Conservation (phyloP, 2,888 invertebrate species). For the Spodoptera picta region DNA sequence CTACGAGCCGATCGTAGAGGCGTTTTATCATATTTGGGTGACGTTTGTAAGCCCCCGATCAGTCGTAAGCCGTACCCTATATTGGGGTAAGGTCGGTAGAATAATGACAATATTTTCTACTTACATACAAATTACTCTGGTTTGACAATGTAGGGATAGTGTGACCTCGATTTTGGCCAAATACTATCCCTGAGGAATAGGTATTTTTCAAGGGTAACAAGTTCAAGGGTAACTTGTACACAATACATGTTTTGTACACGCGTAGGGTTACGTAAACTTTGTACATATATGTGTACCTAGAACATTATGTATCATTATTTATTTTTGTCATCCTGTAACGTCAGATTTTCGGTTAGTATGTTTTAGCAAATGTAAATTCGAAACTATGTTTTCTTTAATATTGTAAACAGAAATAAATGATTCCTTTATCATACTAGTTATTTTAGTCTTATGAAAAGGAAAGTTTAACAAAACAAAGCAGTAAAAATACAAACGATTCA, state of each 20-base stretch:
- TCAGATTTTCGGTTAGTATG: no score
- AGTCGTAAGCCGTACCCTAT: constrained; percentile 51
- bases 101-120: constrained; percentile 46
- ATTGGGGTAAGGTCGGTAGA: constrained; percentile 43
- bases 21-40: constrained; percentile 48
- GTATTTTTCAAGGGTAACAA: constrained; percentile 26
- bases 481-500: no score
- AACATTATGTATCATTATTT: no score
- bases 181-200: constrained; percentile 10
- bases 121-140: constrained; percentile 51
- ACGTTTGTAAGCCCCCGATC: constrained; percentile 46
- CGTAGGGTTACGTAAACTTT: not conserved
- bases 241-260: constrained; percentile 9
- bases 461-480: no score
- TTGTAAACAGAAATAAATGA: no score
- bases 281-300: no score
- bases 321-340: no score
- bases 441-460: no score
- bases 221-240: constrained; percentile 15
- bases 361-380: no score
- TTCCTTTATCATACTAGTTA: no score
- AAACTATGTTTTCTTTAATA: no score
- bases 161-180: constrained; percentile 22
- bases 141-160: constrained; percentile 34
- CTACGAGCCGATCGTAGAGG: constrained; percentile 40